Base-by-base conservation (phyloP, 2,113 vertebrate species). In the Madoqua kirkii region DNA sequence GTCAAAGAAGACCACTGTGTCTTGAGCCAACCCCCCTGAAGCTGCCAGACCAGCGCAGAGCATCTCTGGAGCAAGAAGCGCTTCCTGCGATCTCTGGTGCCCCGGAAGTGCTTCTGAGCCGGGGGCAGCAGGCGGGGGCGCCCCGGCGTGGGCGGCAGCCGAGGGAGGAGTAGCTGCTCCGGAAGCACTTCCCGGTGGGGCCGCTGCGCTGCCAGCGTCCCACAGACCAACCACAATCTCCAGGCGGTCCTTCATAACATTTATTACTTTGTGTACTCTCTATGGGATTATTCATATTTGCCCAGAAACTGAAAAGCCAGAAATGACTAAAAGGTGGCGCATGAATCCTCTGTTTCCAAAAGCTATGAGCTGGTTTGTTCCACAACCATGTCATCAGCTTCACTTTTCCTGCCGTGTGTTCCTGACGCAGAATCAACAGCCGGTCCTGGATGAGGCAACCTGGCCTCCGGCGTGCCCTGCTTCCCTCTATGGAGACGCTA, bases 221-320 rank as follows among this genome's bases (percentile, higher is more conserved):
- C 87, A 21, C 4, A 52, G 21, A 13, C 83, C 76, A 33, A 62
- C 89, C 97, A 83, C 89, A 82, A 82, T 93, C n/a, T 85, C 71
- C 45, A 64, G 83, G 89, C 79, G 33, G 43, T 1, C 60, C 48
- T 60, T 79, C 79, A 5, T 19, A 54, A 76, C 74, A 21, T 94
- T 82, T 25, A 81, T 15, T 62, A 13, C 71, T 67, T 43, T 88
- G 74, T 87, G 93, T 74, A 33, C 54, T 74, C 29, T 91, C 48
- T 33, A 3, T 10, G n/a, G 36, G 92, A 89, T 96, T 95, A 96
- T 96, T 96, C 96, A 92, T 74, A 96, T 94, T 96, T 82, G 36
- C 92, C 86, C 81, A 88, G 84, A 95, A 78, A 89, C 43, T 33
- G 40, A 43, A 76, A 90, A 97, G 64, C 76, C 95, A 88, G 64